Conservation (phyloP, 2,888 invertebrate genomes). For the Spodoptera littoralis region DNA sequence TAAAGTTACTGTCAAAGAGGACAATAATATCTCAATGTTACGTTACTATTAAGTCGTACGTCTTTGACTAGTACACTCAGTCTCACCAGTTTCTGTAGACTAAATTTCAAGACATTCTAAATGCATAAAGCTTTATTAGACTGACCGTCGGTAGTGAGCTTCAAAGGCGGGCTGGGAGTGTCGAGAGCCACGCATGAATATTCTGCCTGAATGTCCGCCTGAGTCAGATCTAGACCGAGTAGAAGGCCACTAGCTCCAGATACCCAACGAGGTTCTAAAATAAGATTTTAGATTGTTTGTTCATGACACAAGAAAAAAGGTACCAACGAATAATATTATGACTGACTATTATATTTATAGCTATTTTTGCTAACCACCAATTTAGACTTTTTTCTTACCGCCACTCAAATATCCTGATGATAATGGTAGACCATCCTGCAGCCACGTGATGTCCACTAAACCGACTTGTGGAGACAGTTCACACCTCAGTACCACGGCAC, state of each 20-base stretch:
- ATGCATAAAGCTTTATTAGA: slow-evolving; percentile 38
- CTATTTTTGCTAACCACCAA: not conserved
- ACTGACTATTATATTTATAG: too few relatives aligned
- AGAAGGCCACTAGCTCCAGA: slow-evolving; percentile 79
- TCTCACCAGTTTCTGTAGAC: slow-evolving; percentile 11
- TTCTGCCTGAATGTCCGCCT: slow-evolving; percentile 83
- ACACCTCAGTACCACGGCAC: slow-evolving; percentile 78
- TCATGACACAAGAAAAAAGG: not conserved
- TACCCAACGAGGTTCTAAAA: slow-evolving; percentile 82
- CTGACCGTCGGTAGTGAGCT: slow-evolving; percentile 84
- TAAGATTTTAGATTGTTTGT: slow-evolving; percentile 17
- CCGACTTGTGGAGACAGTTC: slow-evolving; percentile 82
- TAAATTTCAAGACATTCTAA: slow-evolving; percentile 20
- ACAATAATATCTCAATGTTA: not conserved
- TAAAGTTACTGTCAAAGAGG: too few relatives aligned
- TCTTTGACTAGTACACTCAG: slow-evolving; percentile 2
- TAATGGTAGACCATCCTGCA: slow-evolving; percentile 81
- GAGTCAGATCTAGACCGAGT: slow-evolving; percentile 79
- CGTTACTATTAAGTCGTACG: slow-evolving; percentile 1
- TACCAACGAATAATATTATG: too few relatives aligned
- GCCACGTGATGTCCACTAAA: slow-evolving; percentile 78
- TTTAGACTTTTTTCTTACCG: slow-evolving; percentile 63
- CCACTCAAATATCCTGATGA: slow-evolving; percentile 77
- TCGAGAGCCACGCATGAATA: slow-evolving; percentile 82
- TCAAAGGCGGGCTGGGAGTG: slow-evolving; percentile 75